A percentile compares a stretch with the other conserved stretches of the same genome.
Evolutionary conservation across 2,888 invertebrate species (phyloP).

Genomic region (Loripinus fragilis): DNA sequence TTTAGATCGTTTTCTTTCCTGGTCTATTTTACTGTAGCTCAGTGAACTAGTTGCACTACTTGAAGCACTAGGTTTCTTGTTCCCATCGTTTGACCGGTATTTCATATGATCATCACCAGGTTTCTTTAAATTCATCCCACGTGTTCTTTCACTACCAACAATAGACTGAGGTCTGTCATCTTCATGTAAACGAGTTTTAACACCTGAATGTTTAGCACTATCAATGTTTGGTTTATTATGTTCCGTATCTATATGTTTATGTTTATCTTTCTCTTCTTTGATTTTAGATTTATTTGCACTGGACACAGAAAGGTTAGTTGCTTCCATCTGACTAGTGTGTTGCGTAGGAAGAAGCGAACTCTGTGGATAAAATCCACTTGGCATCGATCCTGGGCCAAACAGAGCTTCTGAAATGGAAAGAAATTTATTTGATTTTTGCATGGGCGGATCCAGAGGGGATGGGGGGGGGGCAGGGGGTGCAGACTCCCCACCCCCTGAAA

Average conservation of each 20-base stretch:
- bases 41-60: background rate
- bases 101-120: slow-evolving; percentile 2
- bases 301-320: slow-evolving; percentile 53
- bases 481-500: no score
- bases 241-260: slow-evolving; percentile 33
- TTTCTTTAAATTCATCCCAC: slow-evolving; percentile 21
- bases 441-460: no score
- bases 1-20: slow-evolving; percentile 9
- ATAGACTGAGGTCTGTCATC: background rate
- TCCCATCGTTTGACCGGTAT: background rate
- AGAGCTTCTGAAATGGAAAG: slow-evolving; percentile 45
- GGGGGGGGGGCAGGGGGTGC: no score
- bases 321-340: slow-evolving; percentile 41
- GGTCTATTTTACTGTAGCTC: background rate
- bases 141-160: slow-evolving; percentile 44
- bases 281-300: slow-evolving; percentile 28
- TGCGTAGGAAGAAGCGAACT: slow-evolving; percentile 23
- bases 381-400: slow-evolving; percentile 37
- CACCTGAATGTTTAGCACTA: slow-evolving; percentile 5
- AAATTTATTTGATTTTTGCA: no score
- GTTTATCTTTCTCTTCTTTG: slow-evolving; percentile 20
- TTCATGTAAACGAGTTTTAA: background rate
- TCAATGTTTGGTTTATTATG: slow-evolving; percentile 10
- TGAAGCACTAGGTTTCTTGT: background rate
- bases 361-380: slow-evolving; percentile 40